These are phyloP conservation scores for Hyalella azteca DNA, from an alignment of 2,888 invertebrate species.

Conservation along the genomic window DNA sequence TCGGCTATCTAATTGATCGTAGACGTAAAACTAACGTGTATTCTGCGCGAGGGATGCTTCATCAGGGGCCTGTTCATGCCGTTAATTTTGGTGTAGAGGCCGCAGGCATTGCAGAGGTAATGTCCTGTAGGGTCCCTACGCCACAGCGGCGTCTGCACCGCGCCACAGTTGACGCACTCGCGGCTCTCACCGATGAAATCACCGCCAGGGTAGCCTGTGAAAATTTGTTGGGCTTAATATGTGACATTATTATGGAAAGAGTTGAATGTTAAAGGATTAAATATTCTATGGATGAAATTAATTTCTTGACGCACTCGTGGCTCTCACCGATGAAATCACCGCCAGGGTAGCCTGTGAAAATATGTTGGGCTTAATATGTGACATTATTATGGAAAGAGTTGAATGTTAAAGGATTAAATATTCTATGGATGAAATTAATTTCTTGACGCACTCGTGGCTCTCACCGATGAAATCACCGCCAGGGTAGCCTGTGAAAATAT, in stretches of 20 bases:
- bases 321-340: conserved; percentile 55
- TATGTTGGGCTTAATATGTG: no score
- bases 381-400: no score
- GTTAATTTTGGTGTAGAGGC: conserved; percentile 97
- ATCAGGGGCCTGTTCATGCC: conserved; percentile 90
- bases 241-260: no score
- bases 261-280: no score
- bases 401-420: no score
- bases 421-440: no score
- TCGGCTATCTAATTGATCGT: no score
- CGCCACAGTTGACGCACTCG: conserved; percentile 60
- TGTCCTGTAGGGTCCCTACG: conserved; percentile 74
- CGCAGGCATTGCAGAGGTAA: conserved; percentile 99
- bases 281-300: no score
- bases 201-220: conserved; percentile 52
- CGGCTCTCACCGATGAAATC: conserved; percentile 57
- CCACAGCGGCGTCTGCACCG: conserved; percentile 58
- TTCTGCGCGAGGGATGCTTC: conserved; percentile 86
- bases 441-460: no score
- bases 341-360: conserved; percentile 49
- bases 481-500: no score
- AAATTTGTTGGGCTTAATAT: no score
- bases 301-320: conserved; percentile 60
- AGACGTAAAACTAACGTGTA: conserved; percentile 82
- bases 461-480: no score